Conservation (phyloP, 2,888 invertebrate species). For the Drosophila dives region DNA sequence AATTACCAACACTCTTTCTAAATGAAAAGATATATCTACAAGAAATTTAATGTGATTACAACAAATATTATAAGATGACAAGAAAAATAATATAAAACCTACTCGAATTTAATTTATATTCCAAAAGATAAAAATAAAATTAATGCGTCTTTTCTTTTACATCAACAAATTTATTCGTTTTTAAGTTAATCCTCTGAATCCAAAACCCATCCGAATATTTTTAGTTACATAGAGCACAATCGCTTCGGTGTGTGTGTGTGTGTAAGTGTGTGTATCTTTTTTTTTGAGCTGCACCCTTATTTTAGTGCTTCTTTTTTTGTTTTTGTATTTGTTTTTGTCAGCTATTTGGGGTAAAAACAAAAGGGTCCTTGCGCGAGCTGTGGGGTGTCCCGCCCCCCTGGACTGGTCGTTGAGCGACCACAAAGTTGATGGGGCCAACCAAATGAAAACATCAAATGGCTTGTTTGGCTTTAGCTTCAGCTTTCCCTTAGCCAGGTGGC, state of each 20-base stretch:
- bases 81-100: not conserved
- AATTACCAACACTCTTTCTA: not conserved
- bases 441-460: slow-evolving; percentile 78
- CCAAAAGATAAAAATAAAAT: not conserved
- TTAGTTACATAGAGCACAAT: slow-evolving; percentile 31
- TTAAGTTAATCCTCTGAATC: slow-evolving; percentile 2
- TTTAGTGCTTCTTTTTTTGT: slow-evolving; percentile 1
- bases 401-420: slow-evolving; percentile 51
- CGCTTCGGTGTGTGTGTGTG: slow-evolving; percentile 38
- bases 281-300: slow-evolving; percentile 40
- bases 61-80: too few relatives aligned
- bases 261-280: not conserved
- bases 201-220: not conserved
- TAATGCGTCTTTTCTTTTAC: not conserved
- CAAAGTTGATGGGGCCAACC: slow-evolving; percentile 64
- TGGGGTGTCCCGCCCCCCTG: slow-evolving; percentile 28
- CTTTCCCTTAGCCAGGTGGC: slow-evolving; percentile 62
- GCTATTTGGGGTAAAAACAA: slow-evolving; percentile 52
- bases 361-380: slow-evolving; percentile 35
- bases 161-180: slow-evolving; percentile 4
- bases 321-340: slow-evolving; percentile 31
- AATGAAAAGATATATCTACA: slow-evolving; percentile 46
- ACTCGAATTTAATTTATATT: not conserved
- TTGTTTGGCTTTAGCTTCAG: slow-evolving; percentile 59
- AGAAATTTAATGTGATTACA: too few relatives aligned